Base-by-base conservation (phyloP, 2,113 vertebrate species). In the Gopherus evgoodei region DNA sequence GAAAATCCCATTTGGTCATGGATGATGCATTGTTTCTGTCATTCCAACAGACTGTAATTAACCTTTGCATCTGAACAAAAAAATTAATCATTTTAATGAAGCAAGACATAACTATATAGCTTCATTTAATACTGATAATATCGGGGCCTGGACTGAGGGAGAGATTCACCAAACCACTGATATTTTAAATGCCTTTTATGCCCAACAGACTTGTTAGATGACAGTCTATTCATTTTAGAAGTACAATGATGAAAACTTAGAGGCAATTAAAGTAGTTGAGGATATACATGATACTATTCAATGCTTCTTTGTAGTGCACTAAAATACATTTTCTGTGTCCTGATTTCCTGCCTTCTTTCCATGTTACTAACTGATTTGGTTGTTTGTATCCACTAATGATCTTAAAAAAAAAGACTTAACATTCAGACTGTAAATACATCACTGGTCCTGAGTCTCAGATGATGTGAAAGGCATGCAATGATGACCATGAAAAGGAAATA, bases 391-490 rank as follows among this genome's bases (percentile, higher is more conserved):
- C 81, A 72, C 47, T 80, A 84, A 94, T 14, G 24, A 93, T 29
- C 80, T 84, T 4, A 69, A 88, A 81, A 47, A 35, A 35, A 11
- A 24, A 25, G 88, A 84, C 87, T 79, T 78, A 49, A 94, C 84
- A 75, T 84, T 86, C 57, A 84, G 86, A 81, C 90, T 93, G 83
- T 89, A 97, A 96, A 95, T 92, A 96, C 27, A 53, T 52, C 86
- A 80, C 76, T 1, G 80, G 81, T 88, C 95, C 91, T 89, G 62
- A 96, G 96, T n/a, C 69, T 6, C 65, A 83, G 85, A 53, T 81
- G n/a, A 76, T 65, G 90, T 94, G 93, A 94, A 91, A 97, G 90
- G 89, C 89, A 94, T 24, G 90, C 89, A 97, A 93, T 4, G 65
- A 85, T 92, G 94, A 75, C 96, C 93, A 82, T 16, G 91, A 90